phyloP scores from a whole-genome alignment of 1,140 invertebrate genomes.

The Lordiphosa stackelbergi region DNA sequence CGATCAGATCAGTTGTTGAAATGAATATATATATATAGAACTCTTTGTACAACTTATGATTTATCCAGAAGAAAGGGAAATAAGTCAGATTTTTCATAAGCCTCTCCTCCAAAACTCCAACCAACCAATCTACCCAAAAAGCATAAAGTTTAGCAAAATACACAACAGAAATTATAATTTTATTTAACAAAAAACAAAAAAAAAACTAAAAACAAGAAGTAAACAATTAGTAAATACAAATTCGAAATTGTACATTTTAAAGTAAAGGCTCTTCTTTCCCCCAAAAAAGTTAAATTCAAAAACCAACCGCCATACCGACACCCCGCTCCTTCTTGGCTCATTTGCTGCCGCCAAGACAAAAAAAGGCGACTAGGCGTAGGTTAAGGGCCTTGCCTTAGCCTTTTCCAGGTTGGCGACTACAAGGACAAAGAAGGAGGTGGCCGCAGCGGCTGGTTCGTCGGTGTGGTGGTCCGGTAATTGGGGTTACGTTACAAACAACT shows the following conservation, averaged over 20 bases:
- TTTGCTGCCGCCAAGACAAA: not conserved
- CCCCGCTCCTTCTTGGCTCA: not conserved
- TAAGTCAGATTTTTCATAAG: slow-evolving; percentile 66
- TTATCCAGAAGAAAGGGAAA: slow-evolving; percentile 37
- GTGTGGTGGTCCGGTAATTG: slow-evolving; percentile 5
- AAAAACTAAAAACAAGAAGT: slow-evolving; percentile 41
- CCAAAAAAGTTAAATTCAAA: too few species aligned
- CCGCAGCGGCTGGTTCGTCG: not conserved
- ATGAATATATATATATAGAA: slow-evolving; percentile 71
- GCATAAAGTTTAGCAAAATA: slow-evolving; percentile 63
- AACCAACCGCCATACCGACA: too few species aligned
- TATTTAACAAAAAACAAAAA: slow-evolving; percentile 47
- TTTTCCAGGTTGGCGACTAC: too few species aligned
- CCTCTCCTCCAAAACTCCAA: slow-evolving; percentile 25
- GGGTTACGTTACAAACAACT: slow-evolving; percentile 67
- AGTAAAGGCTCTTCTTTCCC: slow-evolving; percentile 33
- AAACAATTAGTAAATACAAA: slow-evolving; percentile 71
- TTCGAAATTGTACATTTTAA: slow-evolving; percentile 73
- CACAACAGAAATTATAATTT: slow-evolving; percentile 60
- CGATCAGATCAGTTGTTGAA: slow-evolving; percentile 73
- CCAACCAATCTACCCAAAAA: slow-evolving; percentile 36
- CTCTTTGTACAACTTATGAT: slow-evolving; percentile 64
- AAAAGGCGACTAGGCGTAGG: slow-evolving; percentile 28
- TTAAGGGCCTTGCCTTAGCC: slow-evolving; percentile 24
- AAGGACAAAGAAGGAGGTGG: not conserved